Evolutionary conservation across 1,140 invertebrate species (phyloP), one percentile per base, ranked within the genome.

Genomic region (Bacillus rossius): DNA sequence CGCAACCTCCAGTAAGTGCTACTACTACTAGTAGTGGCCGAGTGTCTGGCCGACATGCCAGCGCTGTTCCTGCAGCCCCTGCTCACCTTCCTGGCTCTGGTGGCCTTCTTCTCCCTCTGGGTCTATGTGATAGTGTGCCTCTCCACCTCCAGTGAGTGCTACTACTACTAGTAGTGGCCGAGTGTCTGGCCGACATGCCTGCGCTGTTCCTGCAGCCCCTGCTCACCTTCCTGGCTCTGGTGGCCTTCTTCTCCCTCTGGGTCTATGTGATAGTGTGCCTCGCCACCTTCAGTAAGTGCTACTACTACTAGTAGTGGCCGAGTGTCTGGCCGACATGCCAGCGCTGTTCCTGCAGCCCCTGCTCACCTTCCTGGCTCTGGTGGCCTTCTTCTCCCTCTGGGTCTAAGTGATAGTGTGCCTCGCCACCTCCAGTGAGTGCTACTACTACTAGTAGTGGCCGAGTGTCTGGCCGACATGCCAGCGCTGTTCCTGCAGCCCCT

Each of bases 61-160:
- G 84, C 82, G n/a, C 73, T 98, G 22, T 86, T 96, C 66, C 75
- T 94, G 19, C 93, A 95, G 68, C 94, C 94, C 1, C 69, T 96
- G 1, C 75, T 93, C 57, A 96, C 94, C 0, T 94, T 94, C 69
- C 60, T 89, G 43, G 80, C 87, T 47, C 76, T 96, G 0, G 72
- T 88, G 23, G 59, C 84, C 40, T 96, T 96, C 71, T 88, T 94
- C 61, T 73, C 84, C 40, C 92, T 91, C 77, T 96, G 92, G 92
- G 77, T 93, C 1, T 78, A 81, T 26, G 84, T 96, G 37, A 82
- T 96, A 61, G 74, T 85, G 22, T 84, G 77, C 65, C 72, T 89
- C 4, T 80, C 82, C n/a, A 87, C 86, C 62, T 79, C 85, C 37
- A 79, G 87, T 89, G 77, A 82, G 83, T 78, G 41, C n/a, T n/a